Evolutionary conservation across 2,797 vertebrate genomes (phyloP).

Genomic region (Chloroceryle inda): DNA sequence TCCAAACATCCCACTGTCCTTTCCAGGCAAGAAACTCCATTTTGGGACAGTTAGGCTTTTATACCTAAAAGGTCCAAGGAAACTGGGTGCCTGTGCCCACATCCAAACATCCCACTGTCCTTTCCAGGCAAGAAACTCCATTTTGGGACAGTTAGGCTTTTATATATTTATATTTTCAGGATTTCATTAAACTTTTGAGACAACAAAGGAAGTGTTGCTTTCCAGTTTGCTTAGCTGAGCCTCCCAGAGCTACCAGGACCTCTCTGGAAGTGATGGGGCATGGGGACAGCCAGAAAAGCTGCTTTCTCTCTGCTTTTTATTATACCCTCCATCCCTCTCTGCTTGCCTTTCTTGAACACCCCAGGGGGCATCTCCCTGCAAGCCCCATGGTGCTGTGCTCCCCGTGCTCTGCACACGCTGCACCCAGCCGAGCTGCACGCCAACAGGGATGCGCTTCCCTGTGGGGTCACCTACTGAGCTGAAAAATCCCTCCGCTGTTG

Average conservation of each 20-base stretch:
- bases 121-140: rapidly evolving
- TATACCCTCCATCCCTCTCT: background rate
- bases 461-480: background rate
- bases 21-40: background rate
- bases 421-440: background rate
- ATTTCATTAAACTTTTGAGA: background rate
- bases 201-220: background rate
- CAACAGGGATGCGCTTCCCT: rapidly evolving
- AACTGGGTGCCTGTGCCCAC: rapidly evolving
- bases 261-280: background rate
- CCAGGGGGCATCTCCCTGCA: rapidly evolving
- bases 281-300: background rate
- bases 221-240: background rate
- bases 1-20: too few relatives aligned
- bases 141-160: background rate
- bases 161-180: background rate
- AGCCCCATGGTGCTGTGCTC: background rate
- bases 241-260: background rate
- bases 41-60: background rate
- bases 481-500: background rate
- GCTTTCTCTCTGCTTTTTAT: background rate
- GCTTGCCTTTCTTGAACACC: background rate
- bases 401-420: rapidly evolving
- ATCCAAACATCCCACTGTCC: too few relatives aligned
- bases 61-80: background rate